These are phyloP conservation scores for Drosophila eohydei DNA, from an alignment of 2,888 invertebrate genomes.

Conservation along the genomic window DNA sequence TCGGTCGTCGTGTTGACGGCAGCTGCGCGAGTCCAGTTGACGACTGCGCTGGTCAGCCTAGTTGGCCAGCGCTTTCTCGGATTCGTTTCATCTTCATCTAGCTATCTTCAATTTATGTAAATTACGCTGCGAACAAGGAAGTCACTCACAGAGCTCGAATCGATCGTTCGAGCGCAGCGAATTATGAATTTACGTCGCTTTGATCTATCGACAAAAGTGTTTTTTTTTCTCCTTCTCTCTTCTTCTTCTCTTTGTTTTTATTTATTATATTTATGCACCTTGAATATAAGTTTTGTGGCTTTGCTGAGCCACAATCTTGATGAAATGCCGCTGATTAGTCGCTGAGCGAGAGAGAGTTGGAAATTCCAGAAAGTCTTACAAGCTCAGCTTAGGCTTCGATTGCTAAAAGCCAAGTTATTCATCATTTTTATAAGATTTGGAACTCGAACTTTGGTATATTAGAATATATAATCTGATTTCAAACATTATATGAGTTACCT, in stretches of 20 bases:
- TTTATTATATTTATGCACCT: conserved; percentile 35
- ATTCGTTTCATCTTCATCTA: conserved; percentile 67
- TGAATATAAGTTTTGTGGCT: conserved; percentile 29
- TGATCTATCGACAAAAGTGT: conserved; percentile 44
- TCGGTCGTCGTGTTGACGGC: conserved; percentile 59
- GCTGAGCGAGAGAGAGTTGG: conserved; percentile 12
- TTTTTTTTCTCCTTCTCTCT: conserved; percentile 15
- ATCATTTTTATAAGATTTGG: background rate
- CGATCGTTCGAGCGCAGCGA: conserved; percentile 59
- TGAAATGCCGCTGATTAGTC: conserved; percentile 12
- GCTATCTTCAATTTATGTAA: conserved; percentile 75
- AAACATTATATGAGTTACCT: background rate
- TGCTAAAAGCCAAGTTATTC: background rate
- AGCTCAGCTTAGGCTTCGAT: background rate
- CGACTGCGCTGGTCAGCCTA: conserved; percentile 27
- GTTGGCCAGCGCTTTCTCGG: conserved; percentile 49
- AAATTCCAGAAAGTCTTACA: background rate
- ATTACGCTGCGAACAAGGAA: conserved; percentile 71
- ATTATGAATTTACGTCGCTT: conserved; percentile 73
- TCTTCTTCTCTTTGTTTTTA: conserved; percentile 11
- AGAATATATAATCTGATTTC: background rate
- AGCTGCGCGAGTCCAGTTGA: conserved; percentile 57
- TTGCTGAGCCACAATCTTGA: conserved; percentile 8
- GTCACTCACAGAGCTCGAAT: conserved; percentile 58
- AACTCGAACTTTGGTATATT: background rate